A percentile compares a stretch with the other conserved stretches of the same genome.
These are phyloP conservation scores for Nasonia vitripennis DNA, from an alignment of 1,140 invertebrate species.

Conservation along the genomic window DNA sequence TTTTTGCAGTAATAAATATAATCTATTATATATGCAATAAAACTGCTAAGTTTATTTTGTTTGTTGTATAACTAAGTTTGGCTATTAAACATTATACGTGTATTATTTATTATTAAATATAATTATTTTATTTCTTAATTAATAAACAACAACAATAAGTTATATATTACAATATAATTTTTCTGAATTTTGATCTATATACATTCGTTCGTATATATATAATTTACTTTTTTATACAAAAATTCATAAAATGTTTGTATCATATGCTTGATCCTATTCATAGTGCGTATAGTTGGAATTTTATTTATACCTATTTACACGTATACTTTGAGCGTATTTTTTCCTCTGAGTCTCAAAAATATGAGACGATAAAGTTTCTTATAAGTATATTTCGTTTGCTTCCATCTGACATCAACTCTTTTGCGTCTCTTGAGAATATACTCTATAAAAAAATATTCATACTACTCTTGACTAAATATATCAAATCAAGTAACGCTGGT, in stretches of 20 bases:
- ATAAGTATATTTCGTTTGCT: background rate
- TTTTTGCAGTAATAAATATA: background rate
- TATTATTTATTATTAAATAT: background rate
- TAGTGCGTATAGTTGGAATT: constrained; percentile 48
- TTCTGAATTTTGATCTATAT: background rate
- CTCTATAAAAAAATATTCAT: background rate
- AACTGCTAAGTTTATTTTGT: background rate
- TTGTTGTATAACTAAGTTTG: background rate
- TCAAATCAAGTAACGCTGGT: too few relatives aligned
- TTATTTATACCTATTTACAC: constrained; percentile 56
- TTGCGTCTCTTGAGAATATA: background rate
- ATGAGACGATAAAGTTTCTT: background rate
- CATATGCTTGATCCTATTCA: constrained; percentile 9
- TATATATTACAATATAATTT: background rate
- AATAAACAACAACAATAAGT: background rate
- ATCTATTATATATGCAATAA: background rate
- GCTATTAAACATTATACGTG: background rate
- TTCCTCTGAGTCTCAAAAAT: constrained; percentile 51
- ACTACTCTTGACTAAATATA: too few relatives aligned
- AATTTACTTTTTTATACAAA: constrained; percentile 30
- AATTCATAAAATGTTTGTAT: constrained; percentile 44
- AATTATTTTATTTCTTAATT: background rate
- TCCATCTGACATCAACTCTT: background rate
- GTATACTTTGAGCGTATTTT: constrained; percentile 63
- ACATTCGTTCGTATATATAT: background rate